Percentiles rank a stretch among this genome's conserved stretches.
Evolutionary conservation across 1,140 invertebrate species (phyloP).

Genomic region (Calycopis cecrops): DNA sequence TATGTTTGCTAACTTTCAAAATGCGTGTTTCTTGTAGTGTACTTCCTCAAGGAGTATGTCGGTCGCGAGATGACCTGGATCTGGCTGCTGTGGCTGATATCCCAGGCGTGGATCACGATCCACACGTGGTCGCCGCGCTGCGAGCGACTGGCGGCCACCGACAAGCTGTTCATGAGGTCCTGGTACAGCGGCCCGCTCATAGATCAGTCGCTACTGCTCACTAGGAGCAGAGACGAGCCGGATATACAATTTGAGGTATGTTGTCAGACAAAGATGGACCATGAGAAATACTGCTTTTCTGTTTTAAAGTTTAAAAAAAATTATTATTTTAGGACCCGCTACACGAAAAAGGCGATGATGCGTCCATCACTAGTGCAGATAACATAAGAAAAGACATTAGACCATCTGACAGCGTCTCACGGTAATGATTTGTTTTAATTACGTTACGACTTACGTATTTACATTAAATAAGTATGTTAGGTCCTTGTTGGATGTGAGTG

Average conservation of each 20-base stretch:
- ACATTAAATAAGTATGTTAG: too few species aligned
- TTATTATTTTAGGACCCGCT: slow-evolving; percentile 38
- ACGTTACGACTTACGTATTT: neutral
- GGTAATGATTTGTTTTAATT: slow-evolving; percentile 31
- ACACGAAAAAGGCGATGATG: slow-evolving; percentile 29
- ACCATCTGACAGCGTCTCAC: slow-evolving; percentile 49
- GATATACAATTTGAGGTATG: slow-evolving; percentile 88
- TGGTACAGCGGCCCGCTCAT: slow-evolving; percentile 94
- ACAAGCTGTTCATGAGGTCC: slow-evolving; percentile 95
- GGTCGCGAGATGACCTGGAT: slow-evolving; percentile 91
- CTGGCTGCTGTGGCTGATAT: slow-evolving; percentile 93
- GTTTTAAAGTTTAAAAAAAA: too few species aligned
- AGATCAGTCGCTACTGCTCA: slow-evolving; percentile 95
- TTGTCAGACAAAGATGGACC: too few species aligned
- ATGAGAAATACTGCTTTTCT: too few species aligned
- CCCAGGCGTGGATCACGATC: slow-evolving; percentile 94
- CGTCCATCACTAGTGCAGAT: slow-evolving; percentile 35
- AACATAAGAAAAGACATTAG: slow-evolving; percentile 41
- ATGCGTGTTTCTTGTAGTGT: slow-evolving; percentile 63
- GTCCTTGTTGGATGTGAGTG: too few species aligned
- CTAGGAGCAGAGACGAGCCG: slow-evolving; percentile 91
- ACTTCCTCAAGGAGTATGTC: slow-evolving; percentile 88
- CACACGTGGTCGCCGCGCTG: slow-evolving; percentile 97
- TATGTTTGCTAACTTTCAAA: too few species aligned
- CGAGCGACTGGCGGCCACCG: slow-evolving; percentile 94